These are phyloP conservation scores for Paedocypris sp. DNA, from an alignment of 2,113 vertebrate genomes.

Conservation along the genomic window DNA sequence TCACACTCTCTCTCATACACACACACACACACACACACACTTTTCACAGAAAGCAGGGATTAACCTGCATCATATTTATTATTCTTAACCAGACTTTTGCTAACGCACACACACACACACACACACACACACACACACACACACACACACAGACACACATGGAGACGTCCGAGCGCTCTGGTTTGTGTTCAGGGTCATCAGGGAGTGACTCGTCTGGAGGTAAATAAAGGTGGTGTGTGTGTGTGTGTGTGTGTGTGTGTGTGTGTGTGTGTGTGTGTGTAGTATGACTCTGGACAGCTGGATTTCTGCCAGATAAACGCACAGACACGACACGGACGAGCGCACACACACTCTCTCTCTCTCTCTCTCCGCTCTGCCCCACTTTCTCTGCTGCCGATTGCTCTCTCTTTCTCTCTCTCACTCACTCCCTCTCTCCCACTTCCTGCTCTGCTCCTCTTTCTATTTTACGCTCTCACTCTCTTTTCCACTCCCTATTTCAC, in stretches of 20 bases:
- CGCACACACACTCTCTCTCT: neutral
- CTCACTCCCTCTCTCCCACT: neutral
- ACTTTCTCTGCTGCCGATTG: neutral
- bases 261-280: conserved; percentile 26
- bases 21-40: neutral
- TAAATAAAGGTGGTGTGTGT: too few species aligned
- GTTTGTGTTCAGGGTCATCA: too few species aligned
- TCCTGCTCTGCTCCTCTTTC: neutral
- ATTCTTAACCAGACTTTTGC: too few species aligned
- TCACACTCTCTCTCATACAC: neutral
- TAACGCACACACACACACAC: too few species aligned
- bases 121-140: too few species aligned
- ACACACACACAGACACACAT: too few species aligned
- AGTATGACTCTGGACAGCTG: conserved; percentile 36
- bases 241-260: too few species aligned
- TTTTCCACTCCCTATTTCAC: neutral
- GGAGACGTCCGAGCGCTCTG: too few species aligned
- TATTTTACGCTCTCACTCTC: too few species aligned
- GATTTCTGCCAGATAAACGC: conserved; percentile 22
- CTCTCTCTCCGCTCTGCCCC: neutral
- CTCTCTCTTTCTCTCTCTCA: neutral
- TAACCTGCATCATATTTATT: neutral
- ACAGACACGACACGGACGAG: neutral
- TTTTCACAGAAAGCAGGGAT: neutral
- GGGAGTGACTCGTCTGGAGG: too few species aligned